phyloP scores from a whole-genome alignment of 2,113 vertebrate genomes.

The Hippocampus guttulatus region DNA sequence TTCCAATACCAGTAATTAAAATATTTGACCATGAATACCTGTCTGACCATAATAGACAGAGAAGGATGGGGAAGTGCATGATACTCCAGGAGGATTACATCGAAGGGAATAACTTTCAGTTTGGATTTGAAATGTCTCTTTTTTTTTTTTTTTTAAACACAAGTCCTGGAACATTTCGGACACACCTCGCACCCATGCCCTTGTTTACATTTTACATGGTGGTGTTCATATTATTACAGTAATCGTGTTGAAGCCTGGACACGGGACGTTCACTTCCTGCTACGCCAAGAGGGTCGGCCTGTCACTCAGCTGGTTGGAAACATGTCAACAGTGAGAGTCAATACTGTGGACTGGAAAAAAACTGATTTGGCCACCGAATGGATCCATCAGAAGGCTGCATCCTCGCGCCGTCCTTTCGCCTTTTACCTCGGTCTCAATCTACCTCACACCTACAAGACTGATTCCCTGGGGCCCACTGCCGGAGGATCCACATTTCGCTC shows the following conservation, averaged over 20 bases:
- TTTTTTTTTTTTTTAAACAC: too few species aligned
- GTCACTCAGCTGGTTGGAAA: conserved; percentile 77
- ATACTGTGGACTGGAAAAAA: conserved; percentile 81
- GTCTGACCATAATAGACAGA: too few species aligned
- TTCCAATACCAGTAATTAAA: too few species aligned
- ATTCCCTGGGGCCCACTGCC: conserved; percentile 81
- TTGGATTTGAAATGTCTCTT: too few species aligned
- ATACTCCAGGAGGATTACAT: too few species aligned
- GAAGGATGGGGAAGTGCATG: too few species aligned
- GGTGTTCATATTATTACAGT: conserved; percentile 58
- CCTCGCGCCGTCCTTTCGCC: conserved; percentile 77
- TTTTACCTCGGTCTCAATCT: conserved; percentile 93
- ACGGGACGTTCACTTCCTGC: conserved; percentile 84
- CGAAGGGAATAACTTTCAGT: too few species aligned
- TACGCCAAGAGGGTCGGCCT: conserved; percentile 89
- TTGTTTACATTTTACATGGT: background rate
- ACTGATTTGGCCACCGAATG: conserved; percentile 79
- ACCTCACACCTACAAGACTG: conserved; percentile 88
- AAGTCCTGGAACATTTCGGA: too few species aligned
- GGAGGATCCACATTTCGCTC: conserved; percentile 91
- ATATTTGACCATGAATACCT: too few species aligned
- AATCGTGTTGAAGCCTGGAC: conserved; percentile 98
- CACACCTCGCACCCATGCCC: background rate
- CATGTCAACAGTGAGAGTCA: conserved; percentile 75
- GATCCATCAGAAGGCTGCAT: conserved; percentile 76